Percentiles rank a stretch among this genome's conserved stretches.
These are phyloP conservation scores for Mallotus villosus DNA, from an alignment of 2,797 vertebrate genomes.

Conservation along the genomic window DNA sequence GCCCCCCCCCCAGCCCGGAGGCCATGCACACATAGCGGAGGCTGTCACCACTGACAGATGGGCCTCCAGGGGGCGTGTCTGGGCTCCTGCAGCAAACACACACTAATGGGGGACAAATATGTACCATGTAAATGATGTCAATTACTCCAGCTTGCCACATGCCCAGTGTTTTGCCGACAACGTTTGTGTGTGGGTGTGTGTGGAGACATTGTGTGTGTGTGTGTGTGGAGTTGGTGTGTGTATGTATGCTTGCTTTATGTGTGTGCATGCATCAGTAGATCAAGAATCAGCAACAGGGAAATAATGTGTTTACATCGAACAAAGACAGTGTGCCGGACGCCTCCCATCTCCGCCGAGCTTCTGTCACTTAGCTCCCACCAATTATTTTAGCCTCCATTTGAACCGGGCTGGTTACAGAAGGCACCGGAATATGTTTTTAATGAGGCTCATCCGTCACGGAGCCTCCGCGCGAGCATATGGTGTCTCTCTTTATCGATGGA, in stretches of 20 bases:
- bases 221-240: slow-evolving; percentile 33
- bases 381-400: too few relatives aligned
- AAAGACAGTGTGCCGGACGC: neutral
- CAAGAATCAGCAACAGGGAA: neutral
- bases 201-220: neutral
- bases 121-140: slow-evolving; percentile 61
- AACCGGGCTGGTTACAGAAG: too few relatives aligned
- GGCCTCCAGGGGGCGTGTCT: slow-evolving; percentile 43
- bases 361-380: neutral
- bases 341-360: neutral
- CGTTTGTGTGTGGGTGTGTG: slow-evolving; percentile 13
- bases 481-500: slow-evolving; percentile 57
- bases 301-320: neutral
- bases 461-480: slow-evolving; percentile 43
- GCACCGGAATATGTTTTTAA: slow-evolving; percentile 36
- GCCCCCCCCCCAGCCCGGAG: slow-evolving; percentile 30
- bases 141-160: slow-evolving; percentile 42
- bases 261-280: slow-evolving; percentile 9
- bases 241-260: slow-evolving; percentile 37
- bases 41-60: slow-evolving; percentile 70
- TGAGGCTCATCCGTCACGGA: slow-evolving; percentile 53
- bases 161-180: neutral
- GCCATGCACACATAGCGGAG: slow-evolving; percentile 12
- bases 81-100: slow-evolving; percentile 24
- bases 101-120: slow-evolving; percentile 53